Base-by-base conservation (phyloP, 2,113 vertebrate species). In the Oncorhynchus clarkii region DNA sequence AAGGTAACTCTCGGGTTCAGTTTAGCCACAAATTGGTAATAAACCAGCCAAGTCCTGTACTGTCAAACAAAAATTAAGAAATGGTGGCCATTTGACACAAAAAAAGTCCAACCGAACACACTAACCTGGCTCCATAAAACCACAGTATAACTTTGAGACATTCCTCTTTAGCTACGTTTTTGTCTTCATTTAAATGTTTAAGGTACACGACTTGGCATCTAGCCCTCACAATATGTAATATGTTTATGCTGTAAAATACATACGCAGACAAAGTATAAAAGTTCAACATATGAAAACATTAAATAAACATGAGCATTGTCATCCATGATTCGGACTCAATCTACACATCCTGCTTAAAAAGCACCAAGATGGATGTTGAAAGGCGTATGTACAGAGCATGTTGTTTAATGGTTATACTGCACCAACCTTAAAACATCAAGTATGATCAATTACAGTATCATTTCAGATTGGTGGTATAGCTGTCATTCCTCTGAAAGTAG, bases 201-300 rank as follows among this genome's bases (percentile, higher is more conserved):
- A 18, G 51, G 51, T n/a, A 22, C n/a, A 62, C 16, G 7, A 24
- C 59, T 62, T 6, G 18, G 59, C 59, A 24, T 62, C 59, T 62
- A 11, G 22, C 2, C 59, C 16, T 54, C 59, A 62, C 7, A 62
- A 62, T 62, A 22, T 62, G 7, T n/a, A 1, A 24, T 22, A 13
- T 62, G 59, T 22, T 62, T 62, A 62, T 22, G n/a, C 22, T 22
- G 7, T 62, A 62, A 62, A n/a, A 62, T 22, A 62, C 59, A 11
- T 62, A 62, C 22, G 26, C 67, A 78, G 45, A 82, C 51, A 4
- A 45, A 45, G 78, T 82, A 78, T 82, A 62, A 75, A 57, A 80
- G 51, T 78, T 68, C 70, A 72, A 62, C 26, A 24, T 49, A 39
- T 27, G 24, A 80, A 81, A 76, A 80, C 54, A 84, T 67, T 76